Evolutionary conservation across 2,797 vertebrate species (phyloP), one percentile per base, ranked within the genome.

Genomic region (Sardinella longiceps): DNA sequence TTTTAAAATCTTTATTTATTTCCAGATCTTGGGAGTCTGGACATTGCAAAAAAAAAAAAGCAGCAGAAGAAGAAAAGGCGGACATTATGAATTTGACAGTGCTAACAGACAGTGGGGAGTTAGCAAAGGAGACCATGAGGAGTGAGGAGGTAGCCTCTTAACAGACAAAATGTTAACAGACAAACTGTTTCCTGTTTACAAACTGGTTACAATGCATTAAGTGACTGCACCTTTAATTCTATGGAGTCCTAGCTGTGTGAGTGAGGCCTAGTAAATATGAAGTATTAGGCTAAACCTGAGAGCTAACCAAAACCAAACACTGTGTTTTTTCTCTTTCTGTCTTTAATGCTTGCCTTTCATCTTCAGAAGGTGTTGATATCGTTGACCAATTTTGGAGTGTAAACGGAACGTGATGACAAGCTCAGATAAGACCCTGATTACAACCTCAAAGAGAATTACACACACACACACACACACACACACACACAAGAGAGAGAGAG

Each of bases 371-470:
- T 77, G 70, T 77, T 43, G 70, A 77, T 77, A 33, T 39, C 70
- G 23, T 43, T 43, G 37, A 23, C 70, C 43, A 77, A 39, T 43
- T 77, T 77, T 77, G 70, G 37, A 43, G 37, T 43, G 70, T 77
- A 20, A 60, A 39, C 43, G 33, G 20, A 43, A 77, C 2, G 70
- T 43, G 70, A 43, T 77, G 70, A 77, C 70, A 77, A 77, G 33
- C 28, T 7, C 28, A 77, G 70, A 77, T 77, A 77, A 77, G 70
- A 77, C 70, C 37, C 18, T 23, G 70, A 77, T 77, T 43, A 77
- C 37, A 77, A 33, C 37, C 18, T 23, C 33, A 23, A 18, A 30
- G 9, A 66, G 28, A n/a, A n/a, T 30, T 30, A 12, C 7, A 12
- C 60, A 30, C 25, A 63, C 56, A 60, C 56, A 60, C 56, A 12